Evolutionary conservation across 2,797 vertebrate genomes (phyloP).

Genomic region (Onychomys torridus): DNA sequence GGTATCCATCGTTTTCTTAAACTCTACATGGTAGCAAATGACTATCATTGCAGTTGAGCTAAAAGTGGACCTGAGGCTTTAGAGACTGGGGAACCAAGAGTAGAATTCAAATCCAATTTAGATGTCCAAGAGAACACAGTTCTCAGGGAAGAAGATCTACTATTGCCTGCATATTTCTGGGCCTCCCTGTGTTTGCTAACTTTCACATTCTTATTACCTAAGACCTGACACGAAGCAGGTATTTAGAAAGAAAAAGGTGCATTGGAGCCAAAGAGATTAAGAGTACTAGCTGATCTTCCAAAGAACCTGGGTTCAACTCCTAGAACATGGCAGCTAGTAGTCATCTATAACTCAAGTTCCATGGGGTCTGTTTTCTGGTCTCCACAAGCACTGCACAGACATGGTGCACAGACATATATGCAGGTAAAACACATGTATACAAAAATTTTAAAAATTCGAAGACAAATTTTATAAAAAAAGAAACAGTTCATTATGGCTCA

Average conservation of each 20-base stretch:
- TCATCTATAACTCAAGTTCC: neutral
- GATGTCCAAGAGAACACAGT: neutral
- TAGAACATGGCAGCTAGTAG: neutral
- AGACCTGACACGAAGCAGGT: neutral
- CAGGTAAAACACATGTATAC: neutral
- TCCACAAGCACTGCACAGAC: neutral
- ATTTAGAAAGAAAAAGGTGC: neutral
- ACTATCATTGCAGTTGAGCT: neutral
- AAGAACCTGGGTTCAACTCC: neutral
- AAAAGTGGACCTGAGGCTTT: neutral
- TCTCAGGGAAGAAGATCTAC: neutral
- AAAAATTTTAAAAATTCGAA: too few species aligned
- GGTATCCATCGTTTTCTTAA: slow-evolving; percentile 52
- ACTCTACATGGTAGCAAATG: neutral
- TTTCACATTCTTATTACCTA: neutral
- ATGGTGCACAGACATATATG: neutral
- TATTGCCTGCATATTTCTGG: neutral
- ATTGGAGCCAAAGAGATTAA: neutral
- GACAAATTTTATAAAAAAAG: neutral
- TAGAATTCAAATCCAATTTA: slow-evolving; percentile 50
- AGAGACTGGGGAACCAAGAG: neutral
- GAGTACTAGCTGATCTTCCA: neutral
- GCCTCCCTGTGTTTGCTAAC: neutral
- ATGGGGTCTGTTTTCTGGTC: neutral
- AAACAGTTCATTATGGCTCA: neutral